These are phyloP conservation scores for Nilaparvata lugens DNA, from an alignment of 1,140 invertebrate genomes.

Conservation along the genomic window DNA sequence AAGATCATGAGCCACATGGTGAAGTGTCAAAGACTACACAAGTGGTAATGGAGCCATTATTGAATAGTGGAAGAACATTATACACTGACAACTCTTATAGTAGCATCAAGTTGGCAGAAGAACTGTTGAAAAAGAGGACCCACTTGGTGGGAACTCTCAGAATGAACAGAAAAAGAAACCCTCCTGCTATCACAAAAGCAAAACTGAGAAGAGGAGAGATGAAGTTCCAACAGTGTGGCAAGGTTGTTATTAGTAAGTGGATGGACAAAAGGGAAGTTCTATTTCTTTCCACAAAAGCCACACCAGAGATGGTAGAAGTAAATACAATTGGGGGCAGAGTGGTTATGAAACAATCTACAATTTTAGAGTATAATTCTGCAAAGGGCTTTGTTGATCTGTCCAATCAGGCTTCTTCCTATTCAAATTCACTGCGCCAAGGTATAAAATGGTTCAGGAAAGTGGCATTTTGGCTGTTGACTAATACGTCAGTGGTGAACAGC, in stretches of 20 bases:
- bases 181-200: slow-evolving; percentile 4
- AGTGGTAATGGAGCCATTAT: slow-evolving; percentile 15
- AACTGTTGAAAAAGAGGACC: slow-evolving; percentile 18
- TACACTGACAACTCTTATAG: slow-evolving; percentile 29
- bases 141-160: slow-evolving; percentile 17
- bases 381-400: slow-evolving; percentile 21
- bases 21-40: slow-evolving; percentile 2
- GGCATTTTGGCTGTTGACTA: neutral
- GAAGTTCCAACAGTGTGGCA: neutral
- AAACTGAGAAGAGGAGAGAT: slow-evolving; percentile 12
- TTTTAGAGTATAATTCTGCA: slow-evolving; percentile 30
- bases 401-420: neutral
- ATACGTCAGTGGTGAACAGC: neutral
- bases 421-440: neutral
- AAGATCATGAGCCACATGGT: neutral
- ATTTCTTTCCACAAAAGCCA: slow-evolving; percentile 8
- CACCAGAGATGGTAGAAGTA: slow-evolving; percentile 33
- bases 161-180: slow-evolving; percentile 16
- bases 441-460: neutral
- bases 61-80: slow-evolving; percentile 22
- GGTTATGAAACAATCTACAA: slow-evolving; percentile 34
- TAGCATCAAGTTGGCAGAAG: slow-evolving; percentile 20
- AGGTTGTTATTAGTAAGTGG: slow-evolving; percentile 12
- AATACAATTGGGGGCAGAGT: slow-evolving; percentile 28
- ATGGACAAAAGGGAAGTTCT: slow-evolving; percentile 5